phyloP scores from a whole-genome alignment of 2,888 invertebrate genomes.

The Acholoe squamosa region DNA sequence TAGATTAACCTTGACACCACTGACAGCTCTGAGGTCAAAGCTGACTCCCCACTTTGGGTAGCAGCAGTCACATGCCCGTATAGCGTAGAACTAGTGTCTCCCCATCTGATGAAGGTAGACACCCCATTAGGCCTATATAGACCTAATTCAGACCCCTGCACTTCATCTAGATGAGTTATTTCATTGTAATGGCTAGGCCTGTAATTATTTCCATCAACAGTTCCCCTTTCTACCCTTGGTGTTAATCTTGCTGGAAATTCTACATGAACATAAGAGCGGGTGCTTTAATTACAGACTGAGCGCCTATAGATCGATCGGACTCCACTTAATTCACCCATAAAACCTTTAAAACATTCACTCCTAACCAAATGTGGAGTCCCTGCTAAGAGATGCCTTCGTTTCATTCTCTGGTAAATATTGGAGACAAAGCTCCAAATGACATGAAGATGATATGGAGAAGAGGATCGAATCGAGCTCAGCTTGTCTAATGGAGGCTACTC shows the following conservation, averaged over 20 bases:
- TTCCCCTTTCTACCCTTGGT: background rate
- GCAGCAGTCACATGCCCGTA: background rate
- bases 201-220: conserved; percentile 60
- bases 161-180: conserved; percentile 30
- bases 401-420: conserved; percentile 9
- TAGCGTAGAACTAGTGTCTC: background rate
- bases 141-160: conserved; percentile 14
- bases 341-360: conserved; percentile 4
- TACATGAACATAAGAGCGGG: conserved; percentile 35
- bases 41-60: background rate
- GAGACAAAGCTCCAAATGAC: background rate
- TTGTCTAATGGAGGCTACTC: background rate
- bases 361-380: background rate
- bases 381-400: background rate
- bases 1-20: conserved; percentile 47
- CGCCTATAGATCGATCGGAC: background rate
- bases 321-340: background rate
- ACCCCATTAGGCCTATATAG: background rate
- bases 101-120: background rate
- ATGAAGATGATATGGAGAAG: conserved; percentile 11
- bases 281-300: conserved; percentile 29
- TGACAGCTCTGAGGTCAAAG: background rate
- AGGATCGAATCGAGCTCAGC: background rate
- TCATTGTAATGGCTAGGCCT: conserved; percentile 41
- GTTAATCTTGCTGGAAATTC: conserved; percentile 48